These are phyloP conservation scores for Hydrophis major DNA, from an alignment of 2,797 vertebrate species.

Conservation along the genomic window DNA sequence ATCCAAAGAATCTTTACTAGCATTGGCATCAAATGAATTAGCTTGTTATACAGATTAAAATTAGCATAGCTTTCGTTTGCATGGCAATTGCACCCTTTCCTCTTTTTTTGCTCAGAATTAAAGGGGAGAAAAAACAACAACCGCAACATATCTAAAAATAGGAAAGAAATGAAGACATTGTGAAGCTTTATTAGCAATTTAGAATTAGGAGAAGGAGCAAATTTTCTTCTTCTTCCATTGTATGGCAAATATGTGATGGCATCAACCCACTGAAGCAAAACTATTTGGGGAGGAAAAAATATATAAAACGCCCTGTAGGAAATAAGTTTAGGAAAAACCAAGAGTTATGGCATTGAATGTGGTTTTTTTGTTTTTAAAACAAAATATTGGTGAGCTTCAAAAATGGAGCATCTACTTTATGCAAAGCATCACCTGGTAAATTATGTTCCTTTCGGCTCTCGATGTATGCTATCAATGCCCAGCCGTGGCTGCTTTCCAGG, in stretches of 20 bases:
- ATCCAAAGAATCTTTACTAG: conserved; percentile 28
- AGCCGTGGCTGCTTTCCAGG: background rate
- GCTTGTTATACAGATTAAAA: conserved; percentile 37
- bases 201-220: background rate
- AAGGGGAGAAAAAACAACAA: background rate
- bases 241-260: background rate
- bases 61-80: conserved; percentile 16
- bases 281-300: background rate
- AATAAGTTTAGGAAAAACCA: background rate
- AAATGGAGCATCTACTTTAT: background rate
- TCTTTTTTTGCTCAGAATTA: background rate
- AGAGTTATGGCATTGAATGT: background rate
- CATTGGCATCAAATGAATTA: conserved; percentile 39
- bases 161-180: background rate
- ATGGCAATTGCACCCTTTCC: background rate
- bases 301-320: background rate
- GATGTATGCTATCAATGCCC: background rate
- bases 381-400: background rate
- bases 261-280: background rate
- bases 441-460: no score
- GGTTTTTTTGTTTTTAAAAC: background rate
- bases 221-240: background rate
- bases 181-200: background rate
- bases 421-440: background rate
- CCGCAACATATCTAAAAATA: background rate